These are phyloP conservation scores for Karalla daura DNA, from an alignment of 2,797 vertebrate species.

Conservation along the genomic window DNA sequence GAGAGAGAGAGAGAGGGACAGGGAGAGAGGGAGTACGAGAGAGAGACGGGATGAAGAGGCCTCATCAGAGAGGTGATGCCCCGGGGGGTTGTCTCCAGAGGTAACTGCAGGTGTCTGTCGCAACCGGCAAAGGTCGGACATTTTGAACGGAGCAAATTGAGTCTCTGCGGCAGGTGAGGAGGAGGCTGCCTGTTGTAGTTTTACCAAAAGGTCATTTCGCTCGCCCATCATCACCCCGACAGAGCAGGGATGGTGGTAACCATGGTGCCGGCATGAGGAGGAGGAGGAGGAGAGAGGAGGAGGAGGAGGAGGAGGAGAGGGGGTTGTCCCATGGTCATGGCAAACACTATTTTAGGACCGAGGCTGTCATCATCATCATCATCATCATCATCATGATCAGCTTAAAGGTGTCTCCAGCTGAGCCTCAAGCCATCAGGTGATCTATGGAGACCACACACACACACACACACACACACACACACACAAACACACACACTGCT, in stretches of 20 bases:
- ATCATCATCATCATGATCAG: slow-evolving; percentile 28
- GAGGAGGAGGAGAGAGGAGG: slow-evolving; percentile 16
- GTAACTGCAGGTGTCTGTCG: slow-evolving; percentile 8
- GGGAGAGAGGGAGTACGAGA: no score
- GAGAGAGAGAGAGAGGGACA: neutral
- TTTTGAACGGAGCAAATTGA: slow-evolving; percentile 38
- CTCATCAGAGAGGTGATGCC: neutral
- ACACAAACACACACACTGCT: slow-evolving; percentile 50
- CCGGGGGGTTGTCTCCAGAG: neutral
- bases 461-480: slow-evolving; percentile 39
- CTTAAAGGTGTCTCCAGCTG: slow-evolving; percentile 24
- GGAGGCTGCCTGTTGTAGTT: slow-evolving; percentile 24
- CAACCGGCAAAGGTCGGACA: slow-evolving; percentile 49
- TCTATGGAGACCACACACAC: slow-evolving; percentile 17
- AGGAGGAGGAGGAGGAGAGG: slow-evolving; percentile 9
- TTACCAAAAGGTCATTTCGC: slow-evolving; percentile 59
- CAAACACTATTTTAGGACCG: slow-evolving; percentile 50
- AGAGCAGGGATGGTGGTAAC: slow-evolving; percentile 47
- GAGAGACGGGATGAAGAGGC: no score
- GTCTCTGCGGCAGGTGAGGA: slow-evolving; percentile 3
- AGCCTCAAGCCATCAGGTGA: slow-evolving; percentile 29
- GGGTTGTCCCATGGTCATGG: slow-evolving; percentile 57
- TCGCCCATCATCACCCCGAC: slow-evolving; percentile 18
- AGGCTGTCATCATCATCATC: slow-evolving; percentile 29
- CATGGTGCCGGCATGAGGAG: slow-evolving; percentile 43